Conservation (phyloP, 2,113 vertebrate genomes). For the Sturnira hondurensis region DNA sequence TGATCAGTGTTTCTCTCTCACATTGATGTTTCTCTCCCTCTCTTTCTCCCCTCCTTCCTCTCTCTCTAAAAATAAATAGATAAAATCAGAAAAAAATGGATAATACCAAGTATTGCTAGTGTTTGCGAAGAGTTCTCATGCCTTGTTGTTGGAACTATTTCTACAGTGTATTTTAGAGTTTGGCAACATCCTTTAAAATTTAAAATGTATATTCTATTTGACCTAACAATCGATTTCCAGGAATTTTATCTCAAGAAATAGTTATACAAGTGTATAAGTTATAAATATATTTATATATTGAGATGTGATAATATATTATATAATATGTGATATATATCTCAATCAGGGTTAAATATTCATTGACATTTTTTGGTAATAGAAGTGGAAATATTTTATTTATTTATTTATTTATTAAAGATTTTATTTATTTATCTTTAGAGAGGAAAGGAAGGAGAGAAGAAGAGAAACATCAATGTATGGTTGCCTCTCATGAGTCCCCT, state of each 20-base stretch:
- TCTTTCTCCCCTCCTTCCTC: too few relatives aligned
- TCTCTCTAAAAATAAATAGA: too few relatives aligned
- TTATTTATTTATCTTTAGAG: too few relatives aligned
- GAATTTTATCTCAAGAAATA: constrained; percentile 16
- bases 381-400: neutral
- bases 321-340: neutral
- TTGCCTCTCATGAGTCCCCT: too few relatives aligned
- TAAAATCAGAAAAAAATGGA: neutral
- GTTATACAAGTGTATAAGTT: neutral
- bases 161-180: neutral
- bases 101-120: neutral
- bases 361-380: neutral
- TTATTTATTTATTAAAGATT: too few relatives aligned
- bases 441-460: too few relatives aligned
- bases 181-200: constrained; percentile 10
- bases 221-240: neutral
- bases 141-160: neutral
- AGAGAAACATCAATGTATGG: too few relatives aligned
- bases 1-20: too few relatives aligned
- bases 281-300: neutral
- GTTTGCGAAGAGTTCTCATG: neutral
- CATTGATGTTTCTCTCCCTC: too few relatives aligned
- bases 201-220: constrained; percentile 10
- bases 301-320: neutral
- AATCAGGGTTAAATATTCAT: neutral